Percentiles rank a stretch among this genome's conserved stretches.
These are phyloP conservation scores for Drosophila borealis DNA, from an alignment of 2,888 invertebrate genomes.

Conservation along the genomic window DNA sequence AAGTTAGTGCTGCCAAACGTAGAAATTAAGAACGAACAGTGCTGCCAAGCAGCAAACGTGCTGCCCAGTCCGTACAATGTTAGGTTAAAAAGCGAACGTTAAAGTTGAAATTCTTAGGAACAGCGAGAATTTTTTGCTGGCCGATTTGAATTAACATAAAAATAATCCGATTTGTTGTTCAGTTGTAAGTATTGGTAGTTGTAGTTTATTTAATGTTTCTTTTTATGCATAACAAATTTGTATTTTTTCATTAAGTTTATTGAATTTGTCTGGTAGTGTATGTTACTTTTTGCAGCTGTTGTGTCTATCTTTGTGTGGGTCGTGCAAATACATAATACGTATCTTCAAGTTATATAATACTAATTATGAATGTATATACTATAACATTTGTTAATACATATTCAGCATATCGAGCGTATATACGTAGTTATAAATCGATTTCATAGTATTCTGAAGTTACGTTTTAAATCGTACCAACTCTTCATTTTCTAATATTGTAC, in stretches of 20 bases:
- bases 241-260: constrained; percentile 42
- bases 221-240: constrained; percentile 64
- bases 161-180: not conserved
- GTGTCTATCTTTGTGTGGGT: constrained; percentile 50
- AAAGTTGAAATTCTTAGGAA: not conserved
- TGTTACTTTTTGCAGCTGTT: constrained; percentile 53
- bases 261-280: constrained; percentile 65
- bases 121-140: not conserved
- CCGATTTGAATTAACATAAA: not conserved
- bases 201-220: constrained; percentile 62
- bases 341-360: constrained; percentile 43
- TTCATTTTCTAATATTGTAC: constrained; percentile 69
- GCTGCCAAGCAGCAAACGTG: constrained; percentile 3
- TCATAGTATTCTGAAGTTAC: constrained; percentile 44
- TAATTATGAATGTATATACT: constrained; percentile 35
- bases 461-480: constrained; percentile 34
- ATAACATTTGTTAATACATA: constrained; percentile 57
- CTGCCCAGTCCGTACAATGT: not conserved
- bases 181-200: constrained; percentile 44
- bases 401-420: constrained; percentile 77
- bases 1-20: too few relatives aligned
- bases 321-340: constrained; percentile 70
- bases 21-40: not conserved
- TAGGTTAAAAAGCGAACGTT: not conserved
- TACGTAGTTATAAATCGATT: constrained; percentile 55